A percentile compares a stretch with the other conserved stretches of the same genome.
Evolutionary conservation across 1,140 invertebrate species (phyloP).

Genomic region (Bombus picipes): DNA sequence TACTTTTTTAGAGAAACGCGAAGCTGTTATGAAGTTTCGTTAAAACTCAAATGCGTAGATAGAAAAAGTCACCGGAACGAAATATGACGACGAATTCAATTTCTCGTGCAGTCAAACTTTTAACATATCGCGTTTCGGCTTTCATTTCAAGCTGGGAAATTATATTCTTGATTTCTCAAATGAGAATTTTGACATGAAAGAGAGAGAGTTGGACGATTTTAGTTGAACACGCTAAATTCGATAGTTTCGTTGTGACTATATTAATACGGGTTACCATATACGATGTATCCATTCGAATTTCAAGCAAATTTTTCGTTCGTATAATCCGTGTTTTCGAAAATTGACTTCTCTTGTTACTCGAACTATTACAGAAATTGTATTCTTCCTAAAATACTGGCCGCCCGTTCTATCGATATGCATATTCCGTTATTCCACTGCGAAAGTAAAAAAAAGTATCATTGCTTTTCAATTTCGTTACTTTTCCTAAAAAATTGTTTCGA

Average conservation of each 20-base stretch:
- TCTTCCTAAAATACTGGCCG: background rate
- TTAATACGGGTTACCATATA: background rate
- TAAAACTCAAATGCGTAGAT: background rate
- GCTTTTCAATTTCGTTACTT: background rate
- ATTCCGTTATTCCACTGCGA: too few relatives aligned
- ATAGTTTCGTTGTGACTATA: background rate
- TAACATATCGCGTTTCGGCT: background rate
- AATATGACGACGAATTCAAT: slow-evolving; percentile 6
- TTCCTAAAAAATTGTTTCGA: background rate
- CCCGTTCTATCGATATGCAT: background rate
- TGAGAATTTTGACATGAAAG: background rate
- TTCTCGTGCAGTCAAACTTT: background rate
- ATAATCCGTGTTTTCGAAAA: background rate
- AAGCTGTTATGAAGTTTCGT: background rate
- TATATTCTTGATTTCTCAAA: background rate
- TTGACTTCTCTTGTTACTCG: background rate
- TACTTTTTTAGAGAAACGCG: background rate
- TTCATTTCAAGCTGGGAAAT: background rate
- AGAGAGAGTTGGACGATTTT: background rate
- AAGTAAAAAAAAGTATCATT: background rate
- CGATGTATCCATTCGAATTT: background rate
- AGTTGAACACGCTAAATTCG: background rate
- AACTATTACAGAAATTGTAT: background rate
- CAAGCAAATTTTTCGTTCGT: background rate
- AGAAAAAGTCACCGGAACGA: background rate